Evolutionary conservation across 2,888 invertebrate species (phyloP).

Genomic region (Tenthredo scrophulariae): DNA sequence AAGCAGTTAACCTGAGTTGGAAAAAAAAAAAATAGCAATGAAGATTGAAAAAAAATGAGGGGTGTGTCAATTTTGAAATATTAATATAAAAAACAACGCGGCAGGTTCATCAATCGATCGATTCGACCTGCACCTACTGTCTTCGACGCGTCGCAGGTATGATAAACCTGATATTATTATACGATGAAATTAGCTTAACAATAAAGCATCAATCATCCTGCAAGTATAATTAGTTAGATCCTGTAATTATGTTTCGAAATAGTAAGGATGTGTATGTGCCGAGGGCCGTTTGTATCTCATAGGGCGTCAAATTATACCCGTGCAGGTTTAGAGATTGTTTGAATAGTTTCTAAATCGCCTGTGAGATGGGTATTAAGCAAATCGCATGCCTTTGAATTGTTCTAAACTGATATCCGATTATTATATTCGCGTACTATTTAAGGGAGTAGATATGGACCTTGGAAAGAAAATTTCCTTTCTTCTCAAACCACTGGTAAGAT

Average conservation of each 20-base stretch:
- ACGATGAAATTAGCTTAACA: constrained; percentile 25
- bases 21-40: neutral
- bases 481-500: too few species aligned
- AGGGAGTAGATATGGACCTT: neutral
- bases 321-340: constrained; percentile 24
- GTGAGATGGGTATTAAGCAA: neutral
- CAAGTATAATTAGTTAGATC: constrained; percentile 31
- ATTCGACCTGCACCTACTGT: neutral
- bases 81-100: neutral
- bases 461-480: too few species aligned
- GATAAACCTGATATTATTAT: neutral
- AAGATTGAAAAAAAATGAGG: neutral
- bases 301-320: constrained; percentile 24
- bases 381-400: neutral
- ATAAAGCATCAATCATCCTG: constrained; percentile 35
- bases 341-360: constrained; percentile 29
- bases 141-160: neutral
- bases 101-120: neutral
- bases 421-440: constrained; percentile 2
- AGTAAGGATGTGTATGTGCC: neutral
- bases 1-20: neutral
- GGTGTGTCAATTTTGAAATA: neutral
- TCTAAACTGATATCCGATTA: constrained; percentile 7
- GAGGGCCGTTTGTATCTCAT: neutral
- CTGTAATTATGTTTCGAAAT: constrained; percentile 39